Evolutionary conservation across 2,113 vertebrate genomes (phyloP).

Genomic region (Prunella fulvescens): DNA sequence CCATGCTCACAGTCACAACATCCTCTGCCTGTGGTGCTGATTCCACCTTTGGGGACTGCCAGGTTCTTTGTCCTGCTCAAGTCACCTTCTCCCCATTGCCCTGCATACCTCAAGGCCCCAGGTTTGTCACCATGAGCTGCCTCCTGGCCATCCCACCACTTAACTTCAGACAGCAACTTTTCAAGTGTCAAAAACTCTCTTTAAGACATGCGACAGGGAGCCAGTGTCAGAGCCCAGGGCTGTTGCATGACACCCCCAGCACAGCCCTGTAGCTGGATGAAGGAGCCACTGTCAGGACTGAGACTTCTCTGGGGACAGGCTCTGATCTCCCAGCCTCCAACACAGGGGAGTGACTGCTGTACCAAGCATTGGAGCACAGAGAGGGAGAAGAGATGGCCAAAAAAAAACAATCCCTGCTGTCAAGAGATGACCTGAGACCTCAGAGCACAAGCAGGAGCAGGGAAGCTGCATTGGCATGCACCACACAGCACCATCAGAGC

Average conservation of each 20-base stretch:
- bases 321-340: neutral
- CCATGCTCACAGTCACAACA: neutral
- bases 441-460: neutral
- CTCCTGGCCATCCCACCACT: neutral
- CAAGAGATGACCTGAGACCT: neutral
- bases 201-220: neutral
- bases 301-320: neutral
- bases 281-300: neutral
- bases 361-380: neutral
- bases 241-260: neutral
- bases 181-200: neutral
- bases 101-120: rapidly evolving
- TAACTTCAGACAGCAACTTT: neutral
- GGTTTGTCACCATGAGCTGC: neutral
- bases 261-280: neutral
- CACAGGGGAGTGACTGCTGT: neutral
- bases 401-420: neutral
- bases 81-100: neutral
- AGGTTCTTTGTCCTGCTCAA: neutral
- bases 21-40: neutral
- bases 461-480: neutral
- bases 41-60: neutral
- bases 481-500: neutral
- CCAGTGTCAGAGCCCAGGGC: rapidly evolving
- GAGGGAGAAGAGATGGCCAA: neutral